Evolutionary conservation across 1,140 invertebrate species (phyloP), one percentile per base, ranked within the genome.

Genomic region (Melipona quadrifasciata): DNA sequence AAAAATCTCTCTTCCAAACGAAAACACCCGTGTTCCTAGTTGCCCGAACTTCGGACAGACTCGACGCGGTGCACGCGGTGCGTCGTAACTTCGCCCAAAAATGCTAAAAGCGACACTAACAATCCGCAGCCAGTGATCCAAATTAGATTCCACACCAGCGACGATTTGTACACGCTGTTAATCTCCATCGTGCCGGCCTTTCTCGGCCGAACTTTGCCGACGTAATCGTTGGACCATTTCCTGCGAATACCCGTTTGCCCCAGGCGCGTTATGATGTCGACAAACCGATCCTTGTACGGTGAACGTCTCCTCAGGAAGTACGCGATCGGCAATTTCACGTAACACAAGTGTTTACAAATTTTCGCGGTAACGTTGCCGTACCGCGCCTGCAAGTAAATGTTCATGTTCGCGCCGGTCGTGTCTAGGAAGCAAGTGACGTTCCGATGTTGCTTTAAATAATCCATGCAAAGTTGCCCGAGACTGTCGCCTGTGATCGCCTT

Each of bases 391-490:
- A 0, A 11, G 12, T 51, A 14, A 27, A 71, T 34, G 0, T n/a
- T 1, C 12, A 16, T 16, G 4, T n/a, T 39, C 1, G 19, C 27
- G 5, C 0, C 0, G 2, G 2, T 58, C 19, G 0, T 3, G 0
- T 73, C 58, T 10, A 75, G 0, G 3, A 87, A 47, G 6, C 84
- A 87, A n/a, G 47, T 81, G 1, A 78, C n/a, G 21, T 77, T 87
- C 0, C 6, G 55, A n/a, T 86, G 2, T 1, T 17, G 55, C 1
- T 11, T 21, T 51, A 87, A 47, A 2, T 78, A 31, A 2, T 47
- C 14, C 0, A 12, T 1, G 3, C 83, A 87, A 31, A 2, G 2
- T 3, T 19, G 11, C 0, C 0, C n/a, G 0, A 1, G 0, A 10
- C 19, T 14, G 0, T 5, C 0, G 2, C 39, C 27, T 19, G 0